Evolutionary conservation across 2,113 vertebrate species (phyloP), one percentile per base, ranked within the genome.

Genomic region (Ptychochromis oligacanthus): DNA sequence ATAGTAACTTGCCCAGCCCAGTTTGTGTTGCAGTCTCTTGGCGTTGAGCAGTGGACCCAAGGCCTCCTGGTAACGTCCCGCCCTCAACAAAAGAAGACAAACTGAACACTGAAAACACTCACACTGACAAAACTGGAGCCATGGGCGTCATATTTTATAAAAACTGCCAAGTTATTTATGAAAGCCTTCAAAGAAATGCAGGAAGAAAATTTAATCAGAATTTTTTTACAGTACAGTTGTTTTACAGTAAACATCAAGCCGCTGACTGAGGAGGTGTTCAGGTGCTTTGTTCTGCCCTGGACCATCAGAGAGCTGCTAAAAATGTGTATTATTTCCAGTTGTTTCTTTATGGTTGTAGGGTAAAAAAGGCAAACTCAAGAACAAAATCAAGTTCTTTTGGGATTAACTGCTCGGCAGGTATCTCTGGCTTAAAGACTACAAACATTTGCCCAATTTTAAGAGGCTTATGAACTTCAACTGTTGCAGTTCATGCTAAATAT

Each of bases 1-100:
- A 75, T 46, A 81, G 89, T 61, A 84, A 89, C 54, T 80, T 55
- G 88, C 49, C 89, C 92, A 96, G 20, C 96, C 96, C 62, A 98
- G 94, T 40, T 96, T 97, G 61, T 96, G 94, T 91, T 98, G 98
- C 13, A 99, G 96, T 38, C 95, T 94, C 92, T 96, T 96, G 61
- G 96, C 96, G 0, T 98, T 98, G 88, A 96, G 94, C 93, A 98
- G 97, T 20, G 96, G 91, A 0, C 94, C 95, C 89, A 98, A 77
- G 1, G 98, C 98, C 74, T 98, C 96, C 0, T 96, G 96, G 90
- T 97, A 96, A 61, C 95, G 95, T 6, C 97, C 98, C 0, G 95
- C 96, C 80, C 97, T 96, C 54, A 55, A 88, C 1, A 2, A 78
- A 12, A 85, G 31, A 80, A 84, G 4, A 84, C 22, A 89, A 24